Evolutionary conservation across 2,888 invertebrate species (phyloP).

Genomic region (Athripsodes cinereus): DNA sequence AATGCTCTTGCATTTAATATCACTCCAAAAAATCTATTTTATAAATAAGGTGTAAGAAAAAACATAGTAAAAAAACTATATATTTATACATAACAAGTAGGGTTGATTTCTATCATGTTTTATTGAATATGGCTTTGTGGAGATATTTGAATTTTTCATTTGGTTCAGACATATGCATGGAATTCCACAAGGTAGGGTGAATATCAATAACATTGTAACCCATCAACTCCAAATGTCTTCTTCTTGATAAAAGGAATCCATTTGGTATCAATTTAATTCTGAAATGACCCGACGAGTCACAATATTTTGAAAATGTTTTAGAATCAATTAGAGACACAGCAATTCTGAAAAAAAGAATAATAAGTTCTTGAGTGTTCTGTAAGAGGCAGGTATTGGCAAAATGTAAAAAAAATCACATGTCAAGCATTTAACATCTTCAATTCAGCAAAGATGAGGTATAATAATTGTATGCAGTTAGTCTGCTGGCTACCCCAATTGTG

Average conservation of each 20-base stretch:
- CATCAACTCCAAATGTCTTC: constrained; percentile 39
- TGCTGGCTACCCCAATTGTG: no score
- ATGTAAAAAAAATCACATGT: background rate
- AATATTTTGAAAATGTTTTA: constrained; percentile 10
- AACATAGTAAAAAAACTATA: no score
- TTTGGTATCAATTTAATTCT: constrained; percentile 20
- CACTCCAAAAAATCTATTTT: no score
- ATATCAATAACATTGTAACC: constrained; percentile 38
- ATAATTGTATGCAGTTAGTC: no score
- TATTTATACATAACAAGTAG: no score
- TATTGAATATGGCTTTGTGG: background rate
- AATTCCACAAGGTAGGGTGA: constrained; percentile 34
- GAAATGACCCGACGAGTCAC: background rate
- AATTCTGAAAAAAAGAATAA: constrained; percentile 22
- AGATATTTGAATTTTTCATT: constrained; percentile 29
- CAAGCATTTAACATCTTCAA: background rate
- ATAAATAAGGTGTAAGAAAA: no score
- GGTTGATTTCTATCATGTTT: no score
- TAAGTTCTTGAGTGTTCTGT: background rate
- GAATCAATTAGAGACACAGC: constrained; percentile 18
- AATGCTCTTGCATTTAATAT: no score
- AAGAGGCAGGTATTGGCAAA: background rate
- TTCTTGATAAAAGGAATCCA: constrained; percentile 33
- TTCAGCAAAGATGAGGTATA: no score
- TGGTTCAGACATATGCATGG: constrained; percentile 36